Base-by-base conservation (phyloP, 2,113 vertebrate genomes). In the Muntiacus muntjak region DNA sequence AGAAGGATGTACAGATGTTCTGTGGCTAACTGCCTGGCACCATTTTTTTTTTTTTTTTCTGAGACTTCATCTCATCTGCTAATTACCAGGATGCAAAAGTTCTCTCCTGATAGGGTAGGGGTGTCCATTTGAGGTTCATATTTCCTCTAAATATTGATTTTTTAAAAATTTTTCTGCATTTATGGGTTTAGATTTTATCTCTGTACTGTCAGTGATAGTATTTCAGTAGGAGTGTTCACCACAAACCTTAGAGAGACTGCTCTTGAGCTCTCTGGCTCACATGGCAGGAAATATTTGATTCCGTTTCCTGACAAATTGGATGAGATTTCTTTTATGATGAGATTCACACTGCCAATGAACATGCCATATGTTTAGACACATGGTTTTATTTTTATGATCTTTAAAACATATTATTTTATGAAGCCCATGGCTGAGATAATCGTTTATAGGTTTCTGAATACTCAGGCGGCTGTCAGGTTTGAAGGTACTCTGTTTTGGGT, bases 341-440 rank as follows among this genome's bases (percentile, higher is more conserved):
- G 30, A 87, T 93, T 91, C n/a, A 74, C 60, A 82, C 25, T 97
- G 86, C 36, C 94, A 96, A 83, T 93, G 87, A 96, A 89, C 40
- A 91, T 87, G 88, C 91, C 96, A 96, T 98, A 96, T 97, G 95
- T 94, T 95, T 96, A 95, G 95, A 97, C 89, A 97, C 95, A 97
- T 93, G 91, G 23, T 94, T 98, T 88, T 90, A 94, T 92, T 97
- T 98, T 98, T 96, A 87, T 95, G 83, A 89, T 96, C 83, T 98
- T 97, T 98, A 97, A 97, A 97, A 88, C 30, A 93, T 95, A 95
- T 97, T 96, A 89, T 96, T 97, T 97, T 94, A 87, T 93, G 55
- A 81, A 95, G 82, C 89, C 89, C 26, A 40, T 89, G 78, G 96
- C 93, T 95, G 82, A 97, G 86, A 89, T 95, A 96, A 94, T 97